Base-by-base conservation (phyloP, 2,797 vertebrate species). In the Pempheris klunzingeri region DNA sequence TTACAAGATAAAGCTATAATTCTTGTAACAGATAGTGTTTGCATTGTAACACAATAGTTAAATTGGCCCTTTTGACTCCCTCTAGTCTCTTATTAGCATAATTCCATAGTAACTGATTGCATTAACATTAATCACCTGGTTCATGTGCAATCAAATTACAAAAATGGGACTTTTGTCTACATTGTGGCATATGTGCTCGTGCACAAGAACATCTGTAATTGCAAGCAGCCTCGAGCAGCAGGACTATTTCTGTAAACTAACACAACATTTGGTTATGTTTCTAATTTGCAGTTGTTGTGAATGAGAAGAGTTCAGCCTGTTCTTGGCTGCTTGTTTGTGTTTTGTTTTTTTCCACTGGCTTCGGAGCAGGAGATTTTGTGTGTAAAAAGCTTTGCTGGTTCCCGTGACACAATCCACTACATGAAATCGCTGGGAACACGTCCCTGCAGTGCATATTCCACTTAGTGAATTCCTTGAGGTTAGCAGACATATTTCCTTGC, bases 301-400 rank as follows among this genome's bases (percentile, higher is more conserved):
- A 78, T 66, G 39, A 72, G 30, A 62, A 15, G 41, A 63, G 44
- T 64, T 81, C 36, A 34, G n/a, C 5, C 32, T 24, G 22, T 68
- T 78, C 30, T 54, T 38, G 28, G 60, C 64, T 84, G 69, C 66
- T 69, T 79, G 32, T 18, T 9, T 36, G n/a, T n/a, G n/a, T n/a
- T n/a, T n/a, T n/a, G n/a, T 74, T 71, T 68, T 65, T 47, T 36
- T 34, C 22, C 3, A 2, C 55, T 86, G 84, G 77, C 81, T 49
- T 32, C 1, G 52, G 85, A 87, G 24, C 70, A 50, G 80, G 80
- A 84, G 83, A 84, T 90, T 92, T 87, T 82, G 88, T 78, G 90
- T 92, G 91, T 84, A 89, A 94, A 94, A 91, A 93, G 91, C 91
- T 90, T 93, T 85, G 71, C 72, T 13, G 36, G 76, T 74, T 92